Evolutionary conservation across 2,888 invertebrate species (phyloP), one percentile per base, ranked within the genome.

Genomic region (Alviniconcha strummeri): DNA sequence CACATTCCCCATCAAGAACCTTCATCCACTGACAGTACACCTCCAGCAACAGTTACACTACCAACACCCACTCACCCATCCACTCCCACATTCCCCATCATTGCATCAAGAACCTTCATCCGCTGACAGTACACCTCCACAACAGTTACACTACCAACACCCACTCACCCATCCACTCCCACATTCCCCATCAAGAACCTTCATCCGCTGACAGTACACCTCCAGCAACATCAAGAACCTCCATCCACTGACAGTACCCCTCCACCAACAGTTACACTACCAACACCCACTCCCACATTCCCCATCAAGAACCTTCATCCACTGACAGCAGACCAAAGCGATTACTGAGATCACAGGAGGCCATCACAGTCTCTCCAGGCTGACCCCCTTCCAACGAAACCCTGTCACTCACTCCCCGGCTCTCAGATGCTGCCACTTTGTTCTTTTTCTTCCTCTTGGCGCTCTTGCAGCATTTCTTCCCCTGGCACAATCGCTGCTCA

Each of bases 391-490:
- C 36, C 8, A 15, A 17, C 72, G 52, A 15, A 71, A 13, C 72
- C 15, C 54, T 9, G 5, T 56, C 74, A 52, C 5, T 9, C 6
- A 5, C 72, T 9, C 13, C 57, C 36, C 64, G n/a, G 17, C 71
- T 55, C 54, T 82, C 76, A 19, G 17, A 36, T 9, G 13, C 36
- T 52, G n/a, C 54, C 6, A 36, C 19, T 36, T 82, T 67, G 17
- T 74, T 67, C 36, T 80, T 83, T 52, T 82, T 80, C n/a, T 52
- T 75, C 77, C 77, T 84, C 57, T 69, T 78, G 4, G 72, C 15
- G 4, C 69, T 55, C n/a, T 83, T 85, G 78, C 83, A 83, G 71
- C 78, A 60, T 57, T 85, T 85, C 19, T 64, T 85, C 71, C 76
- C 79, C 36, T 74, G 75, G 4, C 15, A n/a, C 54, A 36, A 9